Base-by-base conservation (phyloP, 2,888 invertebrate genomes). In the Tenthredo livida region DNA sequence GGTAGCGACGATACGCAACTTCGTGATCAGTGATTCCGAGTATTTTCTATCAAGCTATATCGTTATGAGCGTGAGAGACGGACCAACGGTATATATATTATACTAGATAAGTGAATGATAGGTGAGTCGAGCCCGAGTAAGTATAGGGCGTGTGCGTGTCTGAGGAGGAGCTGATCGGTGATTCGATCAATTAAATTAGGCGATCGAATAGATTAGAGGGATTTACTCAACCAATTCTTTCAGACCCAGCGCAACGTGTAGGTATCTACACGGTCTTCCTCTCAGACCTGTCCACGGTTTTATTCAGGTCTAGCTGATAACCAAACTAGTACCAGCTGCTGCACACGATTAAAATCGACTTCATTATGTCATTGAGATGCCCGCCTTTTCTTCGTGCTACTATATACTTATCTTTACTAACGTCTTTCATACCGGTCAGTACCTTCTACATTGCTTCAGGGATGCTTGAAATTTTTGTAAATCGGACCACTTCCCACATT, bases 151-250 rank as follows among this genome's bases (percentile, higher is more conserved):
- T 80, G 40, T 61, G 40, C 80, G 80, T 58, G 61, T 58, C 80
- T 25, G 58, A 40, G 80, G 29, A 80, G 80, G 37, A 58, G 80
- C 37, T 40, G 80, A 61, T 80, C 80, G 40, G 80, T 80, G 80
- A 80, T 80, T 61, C 80, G 80, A 80, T 80, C 58, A 80, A 80
- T 80, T 80, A 80, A 80, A 80, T 80, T 80, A 80, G 80, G 21
- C 80, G 80, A 80, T 80, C 80, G 58, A 40, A 58, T 80, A 61
- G 80, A 80, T 80, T 80, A 58, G 21, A 21, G 58, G 61, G 80
- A 58, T 80, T 80, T 80, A 80, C 80, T 80, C 61, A 40, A 37
- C 7, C 80, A 33, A 77, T 77, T 77, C 77, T 77, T 54, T 10
- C 50, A 12, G 77, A 50, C 17, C 50, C 0, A 43, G 12, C 54